A percentile compares a stretch with the other conserved stretches of the same genome.
Conservation (phyloP, 2,113 vertebrate species). For the Ictidomys tridecemlineatus region DNA sequence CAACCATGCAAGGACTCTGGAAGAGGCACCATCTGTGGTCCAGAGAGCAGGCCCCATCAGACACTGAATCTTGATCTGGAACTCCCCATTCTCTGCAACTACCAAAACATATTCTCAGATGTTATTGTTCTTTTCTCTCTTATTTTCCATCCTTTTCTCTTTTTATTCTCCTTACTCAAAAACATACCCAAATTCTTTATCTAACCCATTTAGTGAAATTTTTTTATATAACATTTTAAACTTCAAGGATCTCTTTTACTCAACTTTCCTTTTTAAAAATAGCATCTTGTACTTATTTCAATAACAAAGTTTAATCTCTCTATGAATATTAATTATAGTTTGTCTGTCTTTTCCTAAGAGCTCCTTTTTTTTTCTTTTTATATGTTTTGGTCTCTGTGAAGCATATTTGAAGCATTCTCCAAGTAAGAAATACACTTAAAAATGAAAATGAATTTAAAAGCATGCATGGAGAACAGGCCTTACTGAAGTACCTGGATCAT, state of each 20-base stretch:
- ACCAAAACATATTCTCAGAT: neutral
- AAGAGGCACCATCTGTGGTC: neutral
- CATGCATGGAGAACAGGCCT: neutral
- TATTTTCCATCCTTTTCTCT: neutral
- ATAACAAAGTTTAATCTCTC: neutral
- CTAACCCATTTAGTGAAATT: neutral
- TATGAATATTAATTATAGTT: neutral
- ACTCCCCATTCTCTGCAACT: neutral
- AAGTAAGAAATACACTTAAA: neutral
- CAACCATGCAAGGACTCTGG: neutral
- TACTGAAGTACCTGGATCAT: neutral
- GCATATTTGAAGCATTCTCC: neutral
- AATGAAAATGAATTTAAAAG: constrained; percentile 1
- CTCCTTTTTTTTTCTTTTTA: neutral
- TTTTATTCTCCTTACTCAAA: neutral
- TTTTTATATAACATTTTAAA: neutral
- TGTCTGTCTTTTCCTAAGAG: neutral
- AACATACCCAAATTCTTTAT: neutral
- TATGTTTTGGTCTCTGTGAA: neutral
- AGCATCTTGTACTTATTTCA: neutral
- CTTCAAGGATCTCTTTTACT: no score
- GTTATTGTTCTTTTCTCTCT: neutral
- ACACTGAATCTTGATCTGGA: neutral
- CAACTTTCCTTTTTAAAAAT: neutral
- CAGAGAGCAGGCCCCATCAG: neutral